phyloP scores from a whole-genome alignment of 2,888 invertebrate species.

The Lingula anatina region DNA sequence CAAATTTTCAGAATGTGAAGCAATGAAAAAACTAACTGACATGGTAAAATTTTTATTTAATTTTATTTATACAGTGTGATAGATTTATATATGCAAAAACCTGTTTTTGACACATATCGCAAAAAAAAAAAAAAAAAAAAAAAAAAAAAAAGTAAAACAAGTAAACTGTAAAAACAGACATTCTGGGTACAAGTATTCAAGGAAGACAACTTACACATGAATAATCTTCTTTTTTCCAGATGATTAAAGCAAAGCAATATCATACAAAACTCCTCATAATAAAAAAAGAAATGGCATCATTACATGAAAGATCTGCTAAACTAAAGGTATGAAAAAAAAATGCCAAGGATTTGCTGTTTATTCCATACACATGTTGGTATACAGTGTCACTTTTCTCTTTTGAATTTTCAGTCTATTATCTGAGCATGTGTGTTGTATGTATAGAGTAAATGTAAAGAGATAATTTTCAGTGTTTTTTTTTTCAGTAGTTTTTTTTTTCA shows the following conservation, averaged over 20 bases:
- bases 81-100: background rate
- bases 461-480: background rate
- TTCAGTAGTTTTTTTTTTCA: background rate
- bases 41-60: constrained; percentile 22
- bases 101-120: background rate
- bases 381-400: background rate
- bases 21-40: constrained; percentile 28
- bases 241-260: constrained; percentile 39
- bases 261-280: constrained; percentile 38
- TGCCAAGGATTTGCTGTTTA: too few species aligned
- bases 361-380: too few species aligned
- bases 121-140: too few species aligned
- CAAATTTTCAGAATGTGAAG: constrained; percentile 38
- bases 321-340: constrained; percentile 43
- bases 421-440: background rate
- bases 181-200: too few species aligned
- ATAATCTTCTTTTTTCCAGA: constrained; percentile 33
- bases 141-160: too few species aligned
- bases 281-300: constrained; percentile 42
- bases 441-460: too few species aligned
- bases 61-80: background rate
- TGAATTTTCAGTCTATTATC: background rate
- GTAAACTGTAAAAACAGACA: too few species aligned
- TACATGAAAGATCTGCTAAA: constrained; percentile 38
- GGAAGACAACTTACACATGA: too few species aligned